phyloP scores from a whole-genome alignment of 92 coral and sea anemone species.

The Meandrina meandrites region DNA sequence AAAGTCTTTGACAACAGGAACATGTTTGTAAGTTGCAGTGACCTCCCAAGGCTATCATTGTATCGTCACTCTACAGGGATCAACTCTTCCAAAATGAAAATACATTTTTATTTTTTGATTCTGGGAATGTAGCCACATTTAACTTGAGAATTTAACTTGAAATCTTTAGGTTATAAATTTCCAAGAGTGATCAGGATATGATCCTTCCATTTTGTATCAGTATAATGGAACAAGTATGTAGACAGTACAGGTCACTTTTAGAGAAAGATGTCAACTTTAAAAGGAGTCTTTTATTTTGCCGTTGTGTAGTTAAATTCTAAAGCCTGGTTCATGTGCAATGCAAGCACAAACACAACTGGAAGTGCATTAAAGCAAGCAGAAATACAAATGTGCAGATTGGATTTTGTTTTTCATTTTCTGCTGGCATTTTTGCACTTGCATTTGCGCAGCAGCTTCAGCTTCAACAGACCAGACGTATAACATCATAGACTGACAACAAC shows the following conservation, averaged over 20 bases:
- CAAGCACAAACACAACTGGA: not conserved
- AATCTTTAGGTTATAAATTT: not conserved
- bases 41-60: not conserved
- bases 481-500: too few species aligned
- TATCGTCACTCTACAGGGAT: not conserved
- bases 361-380: not conserved
- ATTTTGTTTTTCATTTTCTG: not conserved
- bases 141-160: not conserved
- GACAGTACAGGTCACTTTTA: too few species aligned
- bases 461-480: too few species aligned
- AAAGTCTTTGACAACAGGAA: not conserved
- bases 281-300: not conserved
- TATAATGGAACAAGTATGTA: not conserved
- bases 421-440: not conserved
- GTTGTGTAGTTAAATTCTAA: not conserved
- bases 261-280: not conserved
- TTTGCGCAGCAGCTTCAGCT: not conserved
- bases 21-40: not conserved
- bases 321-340: not conserved
- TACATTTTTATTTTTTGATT: not conserved
- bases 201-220: not conserved
- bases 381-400: not conserved
- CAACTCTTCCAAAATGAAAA: not conserved
- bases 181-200: not conserved
- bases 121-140: not conserved